Conservation (phyloP, 2,888 invertebrate genomes). For the Lampropteryx suffumata region DNA sequence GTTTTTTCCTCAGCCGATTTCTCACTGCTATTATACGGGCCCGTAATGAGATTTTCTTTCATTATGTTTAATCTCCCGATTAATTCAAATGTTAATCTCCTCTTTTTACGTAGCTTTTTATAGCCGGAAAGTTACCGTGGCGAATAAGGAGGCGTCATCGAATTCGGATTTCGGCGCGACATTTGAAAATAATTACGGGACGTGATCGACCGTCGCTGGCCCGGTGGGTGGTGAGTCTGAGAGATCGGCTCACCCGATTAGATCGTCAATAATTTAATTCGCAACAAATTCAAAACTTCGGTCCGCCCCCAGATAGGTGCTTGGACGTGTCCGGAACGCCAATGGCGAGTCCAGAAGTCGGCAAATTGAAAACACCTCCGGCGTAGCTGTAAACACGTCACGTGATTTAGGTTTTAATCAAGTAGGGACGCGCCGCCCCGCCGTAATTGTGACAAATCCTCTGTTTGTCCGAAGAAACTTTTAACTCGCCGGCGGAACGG, state of each 20-base stretch:
- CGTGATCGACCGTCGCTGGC: conserved; percentile 55
- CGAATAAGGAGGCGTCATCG: conserved; percentile 58
- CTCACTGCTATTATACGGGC: conserved; percentile 79
- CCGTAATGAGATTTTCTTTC: conserved; percentile 82
- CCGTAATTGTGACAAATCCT: conserved; percentile 83
- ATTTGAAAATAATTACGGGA: conserved; percentile 76
- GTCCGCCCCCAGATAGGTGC: conserved; percentile 75
- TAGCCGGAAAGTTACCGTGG: conserved; percentile 63
- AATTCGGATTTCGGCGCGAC: conserved; percentile 61
- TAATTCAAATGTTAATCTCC: conserved; percentile 82
- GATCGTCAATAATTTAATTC: conserved; percentile 81
- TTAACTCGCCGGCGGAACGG: conserved; percentile 75
- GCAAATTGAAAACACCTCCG: conserved; percentile 83
- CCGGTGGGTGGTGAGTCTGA: conserved; percentile 42
- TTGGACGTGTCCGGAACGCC: conserved; percentile 79
- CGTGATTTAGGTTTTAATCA: conserved; percentile 84
- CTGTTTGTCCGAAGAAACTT: conserved; percentile 82
- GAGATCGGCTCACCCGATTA: conserved; percentile 69
- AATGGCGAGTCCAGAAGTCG: conserved; percentile 74
- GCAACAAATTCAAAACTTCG: conserved; percentile 79
- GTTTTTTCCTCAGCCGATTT: conserved; percentile 68
- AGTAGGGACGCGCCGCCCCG: conserved; percentile 78
- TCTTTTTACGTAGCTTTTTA: conserved; percentile 76
- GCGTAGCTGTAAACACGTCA: conserved; percentile 82
- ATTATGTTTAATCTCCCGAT: conserved; percentile 83